Base-by-base conservation (phyloP, 2,888 invertebrate genomes). In the Eudasyphora cyanicolor region DNA sequence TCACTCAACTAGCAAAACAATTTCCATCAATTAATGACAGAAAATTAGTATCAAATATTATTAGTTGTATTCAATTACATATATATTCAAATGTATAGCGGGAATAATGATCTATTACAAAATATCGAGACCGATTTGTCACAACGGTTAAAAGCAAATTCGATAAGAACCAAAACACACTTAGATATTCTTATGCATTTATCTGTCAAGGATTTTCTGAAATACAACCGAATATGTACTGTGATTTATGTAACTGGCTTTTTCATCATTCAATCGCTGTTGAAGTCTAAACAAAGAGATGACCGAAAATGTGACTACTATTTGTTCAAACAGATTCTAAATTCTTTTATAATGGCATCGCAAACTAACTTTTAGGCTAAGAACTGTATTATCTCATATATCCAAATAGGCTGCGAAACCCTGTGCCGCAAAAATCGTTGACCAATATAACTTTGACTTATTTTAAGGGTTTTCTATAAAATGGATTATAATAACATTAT, bases 251-350 rank as follows among this genome's bases (percentile, higher is more conserved):
- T 78, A 84, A 70, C 87, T n/a, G 60, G 89, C 2, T 74, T 87
- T 49, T 32, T 35, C 4, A 69, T 88, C 4, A 84, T 89, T 10
- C 87, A 88, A 21, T 67, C 54, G 1, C 74, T 90, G 12, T 79
- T 91, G 21, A 78, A 83, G 17, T 88, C 89, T 0, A 86, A 87
- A 0, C 57, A 32, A 17, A 88, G 88, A 2, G 90, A 88, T 4
- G 85, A 86, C 32, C 89, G 90, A 0, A 90, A 88, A 75, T 86
- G 88, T 6, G 90, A 87, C 0, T 86, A 87, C 62, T 90, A 87
- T 74, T 69, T 90, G 0, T 83, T 91, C 77, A 82, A 86, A 21
- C 89, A 89, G 79, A 54, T 88, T 45, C 32, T 64, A n/a, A 51
- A 67, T 4, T 67, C 45, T 64, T 57, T 75, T 57, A 14, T 17